Evolutionary conservation across 2,797 vertebrate species (phyloP), one percentile per base, ranked within the genome.

Genomic region (Botia almorhae): DNA sequence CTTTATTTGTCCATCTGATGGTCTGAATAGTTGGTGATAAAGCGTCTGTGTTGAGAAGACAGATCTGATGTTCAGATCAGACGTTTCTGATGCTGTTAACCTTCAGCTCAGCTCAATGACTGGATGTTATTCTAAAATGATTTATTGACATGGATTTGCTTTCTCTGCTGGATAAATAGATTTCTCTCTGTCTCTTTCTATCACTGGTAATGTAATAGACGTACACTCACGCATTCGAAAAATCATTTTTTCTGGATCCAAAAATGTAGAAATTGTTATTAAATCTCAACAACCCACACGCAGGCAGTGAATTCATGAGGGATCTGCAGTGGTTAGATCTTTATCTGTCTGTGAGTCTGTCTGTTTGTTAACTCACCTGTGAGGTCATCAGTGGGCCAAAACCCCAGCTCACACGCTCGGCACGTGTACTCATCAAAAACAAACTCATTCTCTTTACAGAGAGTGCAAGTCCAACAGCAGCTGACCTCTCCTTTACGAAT

Each of bases 401-500:
- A 97, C 64, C 98, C 98, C 0, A 99, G 94, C 23, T 96, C 95
- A 83, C 97, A 99, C 0, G 97, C 96, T 76, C 94, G 95, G 89
- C 98, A 99, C 0, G 97, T 99, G 78, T 99, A 98, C 87, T 99
- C 97, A 26, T 99, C 97, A 80, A 92, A 98, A 29, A 98, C 96
- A 61, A 96, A 96, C 84, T 99, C 98, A 0, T 99, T 99, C 33
- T 99, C 98, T 86, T 99, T 99, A 71, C 98, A 99, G 17, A 95
- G 96, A 0, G 97, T 99, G 82, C 98, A 99, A 1, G 97, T 99
- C 98, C 98, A 99, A 33, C 97, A 99, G 82, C 98, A 99, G 88
- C 98, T 99, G 84, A 98, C 98, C 90, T 99, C 98, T 26, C 98
- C 98, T 91, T 99, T 99, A 84, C 97, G 96, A 85, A 99, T 99